Conservation (phyloP, 2,888 invertebrate species). For the Pandemis corylana region DNA sequence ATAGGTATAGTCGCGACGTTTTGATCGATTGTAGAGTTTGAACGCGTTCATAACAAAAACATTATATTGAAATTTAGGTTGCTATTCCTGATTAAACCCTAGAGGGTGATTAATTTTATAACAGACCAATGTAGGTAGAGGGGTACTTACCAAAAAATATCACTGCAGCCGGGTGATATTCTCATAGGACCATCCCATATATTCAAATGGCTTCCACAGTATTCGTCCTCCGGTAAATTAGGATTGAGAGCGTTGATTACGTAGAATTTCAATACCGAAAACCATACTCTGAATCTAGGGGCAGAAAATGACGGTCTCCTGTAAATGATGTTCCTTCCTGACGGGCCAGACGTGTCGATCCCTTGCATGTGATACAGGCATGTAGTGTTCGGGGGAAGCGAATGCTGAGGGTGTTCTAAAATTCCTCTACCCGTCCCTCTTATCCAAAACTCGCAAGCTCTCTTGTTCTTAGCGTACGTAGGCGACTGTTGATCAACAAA, state of each 20-base stretch:
- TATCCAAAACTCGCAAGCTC: constrained; percentile 94
- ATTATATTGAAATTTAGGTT: neutral
- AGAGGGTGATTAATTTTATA: constrained; percentile 5
- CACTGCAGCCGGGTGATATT: constrained; percentile 91
- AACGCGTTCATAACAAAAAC: neutral
- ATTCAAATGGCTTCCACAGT: constrained; percentile 93
- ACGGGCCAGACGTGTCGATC: constrained; percentile 86
- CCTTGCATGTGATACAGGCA: constrained; percentile 93
- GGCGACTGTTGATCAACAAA: constrained; percentile 94
- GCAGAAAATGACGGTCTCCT: constrained; percentile 85
- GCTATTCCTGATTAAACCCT: neutral
- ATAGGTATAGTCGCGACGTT: too few relatives aligned
- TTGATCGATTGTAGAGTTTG: too few relatives aligned
- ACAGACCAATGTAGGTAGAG: constrained; percentile 43
- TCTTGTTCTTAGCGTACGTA: constrained; percentile 93
- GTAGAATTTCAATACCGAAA: constrained; percentile 94
- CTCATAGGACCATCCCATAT: constrained; percentile 94
- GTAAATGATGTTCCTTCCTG: constrained; percentile 83
- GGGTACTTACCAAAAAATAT: constrained; percentile 89
- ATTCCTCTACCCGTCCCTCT: constrained; percentile 92
- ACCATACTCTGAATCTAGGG: constrained; percentile 92
- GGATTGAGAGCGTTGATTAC: constrained; percentile 87
- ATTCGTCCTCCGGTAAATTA: constrained; percentile 88
- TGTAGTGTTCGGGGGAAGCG: constrained; percentile 94
- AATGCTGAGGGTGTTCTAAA: constrained; percentile 93